Conservation (phyloP, 2,113 vertebrate species). For the Brienomyrus brachyistius region DNA sequence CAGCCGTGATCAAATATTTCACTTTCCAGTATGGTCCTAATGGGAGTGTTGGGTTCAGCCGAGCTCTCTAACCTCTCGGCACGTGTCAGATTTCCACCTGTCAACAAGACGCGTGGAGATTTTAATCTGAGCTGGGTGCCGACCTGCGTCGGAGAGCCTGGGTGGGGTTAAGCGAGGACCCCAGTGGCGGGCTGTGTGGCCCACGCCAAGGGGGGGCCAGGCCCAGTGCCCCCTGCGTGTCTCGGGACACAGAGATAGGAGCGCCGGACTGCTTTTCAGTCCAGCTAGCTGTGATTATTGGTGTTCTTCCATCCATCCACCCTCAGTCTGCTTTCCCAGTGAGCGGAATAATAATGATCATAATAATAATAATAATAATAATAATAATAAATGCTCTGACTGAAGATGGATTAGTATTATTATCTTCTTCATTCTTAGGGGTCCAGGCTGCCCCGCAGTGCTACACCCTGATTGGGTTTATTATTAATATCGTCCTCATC, state of each 20-base stretch:
- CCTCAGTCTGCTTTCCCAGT: not conserved
- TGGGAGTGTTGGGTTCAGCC: conserved; percentile 70
- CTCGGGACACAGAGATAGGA: not conserved
- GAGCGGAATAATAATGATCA: not conserved
- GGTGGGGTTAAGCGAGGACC: not conserved
- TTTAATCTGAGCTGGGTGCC: conserved; percentile 19
- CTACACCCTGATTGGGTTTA: not conserved
- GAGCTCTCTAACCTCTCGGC: conserved; percentile 48
- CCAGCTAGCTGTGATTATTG: not conserved
- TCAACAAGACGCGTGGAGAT: conserved; percentile 37
- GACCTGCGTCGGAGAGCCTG: not conserved
- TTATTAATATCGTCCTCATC: conserved; percentile 23
- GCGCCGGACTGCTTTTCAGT: not conserved
- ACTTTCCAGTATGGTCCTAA: conserved; percentile 71
- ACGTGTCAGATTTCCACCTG: conserved; percentile 52
- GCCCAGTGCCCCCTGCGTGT: not conserved
- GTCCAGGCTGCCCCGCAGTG: not conserved
- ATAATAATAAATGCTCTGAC: not conserved
- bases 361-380: not conserved
- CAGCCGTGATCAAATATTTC: conserved; percentile 71
- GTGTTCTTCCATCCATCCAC: not conserved
- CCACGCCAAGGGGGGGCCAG: no score
- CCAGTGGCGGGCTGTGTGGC: not conserved
- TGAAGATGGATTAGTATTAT: not conserved
- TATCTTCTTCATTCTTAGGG: not conserved